Conservation (phyloP, 2,888 invertebrate genomes). For the Archaeoteleia sp. region DNA sequence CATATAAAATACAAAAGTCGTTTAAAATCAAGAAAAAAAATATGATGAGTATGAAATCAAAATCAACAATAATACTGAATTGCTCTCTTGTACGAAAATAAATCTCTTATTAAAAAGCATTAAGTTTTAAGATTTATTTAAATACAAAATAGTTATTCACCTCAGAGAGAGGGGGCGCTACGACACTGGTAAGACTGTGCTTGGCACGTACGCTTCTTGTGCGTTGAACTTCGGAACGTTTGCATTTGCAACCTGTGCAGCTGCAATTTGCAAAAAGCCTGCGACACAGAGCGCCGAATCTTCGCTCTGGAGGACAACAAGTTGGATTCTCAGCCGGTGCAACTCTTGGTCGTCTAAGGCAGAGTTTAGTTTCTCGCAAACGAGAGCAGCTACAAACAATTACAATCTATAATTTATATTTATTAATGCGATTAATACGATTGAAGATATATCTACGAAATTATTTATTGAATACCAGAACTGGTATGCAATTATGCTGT, state of each 20-base stretch:
- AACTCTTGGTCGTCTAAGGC: conserved; percentile 61
- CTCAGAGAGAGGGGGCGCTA: conserved; percentile 72
- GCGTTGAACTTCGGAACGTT: conserved; percentile 58
- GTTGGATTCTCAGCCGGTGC: conserved; percentile 62
- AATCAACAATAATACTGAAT: too few species aligned
- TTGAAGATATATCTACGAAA: too few species aligned
- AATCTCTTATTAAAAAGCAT: too few species aligned
- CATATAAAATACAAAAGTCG: conserved; percentile 7
- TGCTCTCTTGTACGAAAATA: too few species aligned
- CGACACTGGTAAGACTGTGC: conserved; percentile 73
- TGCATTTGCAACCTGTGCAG: conserved; percentile 52
- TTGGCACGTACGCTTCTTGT: conserved; percentile 70
- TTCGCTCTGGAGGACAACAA: conserved; percentile 69
- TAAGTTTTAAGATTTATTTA: too few species aligned
- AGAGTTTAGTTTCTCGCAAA: conserved; percentile 61
- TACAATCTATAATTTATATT: neutral
- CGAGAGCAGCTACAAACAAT: conserved; percentile 57
- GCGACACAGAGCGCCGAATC: conserved; percentile 66
- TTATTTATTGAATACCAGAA: too few species aligned
- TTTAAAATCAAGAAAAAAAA: too few species aligned
- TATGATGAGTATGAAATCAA: too few species aligned
- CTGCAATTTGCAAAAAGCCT: conserved; percentile 59
- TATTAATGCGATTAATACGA: too few species aligned
- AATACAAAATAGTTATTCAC: conserved; percentile 49
- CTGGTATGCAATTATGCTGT: too few species aligned